Base-by-base conservation (phyloP, 2,113 vertebrate species). In the Oncorhynchus masou region DNA sequence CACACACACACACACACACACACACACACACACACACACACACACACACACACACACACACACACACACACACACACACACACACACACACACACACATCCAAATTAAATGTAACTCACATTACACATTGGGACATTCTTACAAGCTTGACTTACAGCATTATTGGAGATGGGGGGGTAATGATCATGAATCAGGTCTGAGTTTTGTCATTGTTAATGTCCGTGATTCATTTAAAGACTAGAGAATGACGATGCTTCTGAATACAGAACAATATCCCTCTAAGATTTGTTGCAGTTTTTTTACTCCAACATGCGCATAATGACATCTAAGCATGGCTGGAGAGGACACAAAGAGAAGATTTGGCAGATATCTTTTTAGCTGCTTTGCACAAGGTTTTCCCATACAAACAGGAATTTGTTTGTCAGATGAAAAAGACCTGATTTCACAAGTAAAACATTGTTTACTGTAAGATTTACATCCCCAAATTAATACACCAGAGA, bases 311-410 rank as follows among this genome's bases (percentile, higher is more conserved):
- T 69, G 70, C 60, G 51, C 80, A 83, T 78, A 78, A 83, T 79
- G 74, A 31, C 71, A 74, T 60, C 16, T 76, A 68, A 77, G 85
- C 82, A 82, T 81, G 85, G 83, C 82, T 60, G 69, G 51, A 81
- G 83, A 81, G 84, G 78, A 73, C 79, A 87, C 81, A 82, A 78
- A 83, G 81, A 60, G 71, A 77, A 67, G 73, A 70, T 82, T 82
- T 89, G 88, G 86, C 88, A 78, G 70, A 27, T 16, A 72, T 69
- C 60, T n/a, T 15, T 54, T 64, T 62, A 39, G 80, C 81, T 73
- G 15, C 15, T 11, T 69, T 80, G 73, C 83, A 80, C 71, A 86
- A 88, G 80, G 86, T 85, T 89, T 81, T 4, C 59, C 69, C 74
- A 74, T 68, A 79, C 81, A 84, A 85, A 81, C 22, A 74, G 49